Evolutionary conservation across 2,113 vertebrate genomes (phyloP), one percentile per base, ranked within the genome.

Genomic region (Elgaria multicarinata): DNA sequence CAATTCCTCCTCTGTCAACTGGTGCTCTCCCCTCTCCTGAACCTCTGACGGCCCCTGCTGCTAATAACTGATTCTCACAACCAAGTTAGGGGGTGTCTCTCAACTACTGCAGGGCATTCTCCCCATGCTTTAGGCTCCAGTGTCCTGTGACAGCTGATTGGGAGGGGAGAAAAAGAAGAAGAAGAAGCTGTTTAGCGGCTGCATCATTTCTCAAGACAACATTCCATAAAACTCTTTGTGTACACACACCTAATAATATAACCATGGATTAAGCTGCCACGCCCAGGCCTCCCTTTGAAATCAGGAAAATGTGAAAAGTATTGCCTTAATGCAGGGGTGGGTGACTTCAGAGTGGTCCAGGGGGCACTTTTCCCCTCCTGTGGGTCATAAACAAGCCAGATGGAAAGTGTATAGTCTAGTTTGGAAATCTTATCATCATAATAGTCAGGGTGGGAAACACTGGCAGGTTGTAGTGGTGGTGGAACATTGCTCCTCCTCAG

Each of bases 11-110:
- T 90, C 64, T 89, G 74, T 2, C 92, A 88, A 1, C 72, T 75
- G 84, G 55, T 83, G 44, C 84, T 87, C 44, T 87, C 86, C 90
- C 33, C 83, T 90, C 75, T 89, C 69, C 88, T 82, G 78, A 93
- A 67, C 50, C 64, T 80, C 12, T 86, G 89, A 90, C 83, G 86
- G 74, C 77, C 58, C 58, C 72, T 93, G 89, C 74, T 85, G 88
- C 80, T 85, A 90, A 84, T 85, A 92, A 28, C 2, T 33, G n/a
- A 91, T 72, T 42, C 91, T 94, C 81, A 66, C 89, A 82, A 91
- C 26, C 50, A 86, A 0, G 0, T n/a, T 88, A 93, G 74, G 1
- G 13, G 76, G 42, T 90, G 53, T 89, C 13, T 26, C 69, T 90
- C 72, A 86, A 16, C 46, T 74, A 90, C 10, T 66, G 64, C 92